These are phyloP conservation scores for Montifringilla adamsi DNA, from an alignment of 2,113 vertebrate genomes.

Conservation along the genomic window DNA sequence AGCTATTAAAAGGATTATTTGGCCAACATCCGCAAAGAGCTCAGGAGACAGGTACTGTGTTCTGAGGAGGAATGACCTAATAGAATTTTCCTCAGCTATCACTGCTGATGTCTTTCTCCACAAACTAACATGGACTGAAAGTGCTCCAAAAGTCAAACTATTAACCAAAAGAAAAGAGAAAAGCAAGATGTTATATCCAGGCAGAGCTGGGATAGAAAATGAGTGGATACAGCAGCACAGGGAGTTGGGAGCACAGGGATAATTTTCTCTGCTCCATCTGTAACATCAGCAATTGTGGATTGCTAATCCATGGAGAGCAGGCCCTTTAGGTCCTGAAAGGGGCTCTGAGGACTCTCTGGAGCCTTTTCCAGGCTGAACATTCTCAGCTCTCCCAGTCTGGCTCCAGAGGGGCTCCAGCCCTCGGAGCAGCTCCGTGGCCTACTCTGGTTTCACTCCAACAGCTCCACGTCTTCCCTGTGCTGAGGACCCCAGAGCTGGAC, in stretches of 20 bases:
- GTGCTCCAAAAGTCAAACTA: not conserved
- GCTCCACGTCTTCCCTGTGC: rapidly evolving
- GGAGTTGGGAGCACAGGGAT: not conserved
- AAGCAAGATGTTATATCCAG: not conserved
- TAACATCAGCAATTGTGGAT: not conserved
- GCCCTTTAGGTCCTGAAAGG: not conserved
- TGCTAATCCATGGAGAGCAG: not conserved
- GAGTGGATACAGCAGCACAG: not conserved
- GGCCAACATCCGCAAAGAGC: slow-evolving; percentile 48
- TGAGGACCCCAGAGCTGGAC: not conserved
- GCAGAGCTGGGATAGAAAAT: not conserved
- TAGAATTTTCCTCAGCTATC: slow-evolving; percentile 37
- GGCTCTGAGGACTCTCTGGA: not conserved
- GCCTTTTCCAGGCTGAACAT: not conserved
- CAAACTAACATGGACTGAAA: not conserved
- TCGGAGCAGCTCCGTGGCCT: rapidly evolving
- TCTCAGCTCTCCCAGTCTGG: not conserved
- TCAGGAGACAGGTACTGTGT: slow-evolving; percentile 39
- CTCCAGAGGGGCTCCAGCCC: not conserved
- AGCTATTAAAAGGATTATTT: slow-evolving; percentile 68
- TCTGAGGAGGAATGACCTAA: slow-evolving; percentile 54
- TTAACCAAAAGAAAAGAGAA: not conserved
- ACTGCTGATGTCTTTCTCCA: slow-evolving; percentile 13
- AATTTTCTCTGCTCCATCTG: not conserved
- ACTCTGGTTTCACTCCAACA: not conserved